phyloP scores from a whole-genome alignment of 2,888 invertebrate species.

The Athetis lepigone region DNA sequence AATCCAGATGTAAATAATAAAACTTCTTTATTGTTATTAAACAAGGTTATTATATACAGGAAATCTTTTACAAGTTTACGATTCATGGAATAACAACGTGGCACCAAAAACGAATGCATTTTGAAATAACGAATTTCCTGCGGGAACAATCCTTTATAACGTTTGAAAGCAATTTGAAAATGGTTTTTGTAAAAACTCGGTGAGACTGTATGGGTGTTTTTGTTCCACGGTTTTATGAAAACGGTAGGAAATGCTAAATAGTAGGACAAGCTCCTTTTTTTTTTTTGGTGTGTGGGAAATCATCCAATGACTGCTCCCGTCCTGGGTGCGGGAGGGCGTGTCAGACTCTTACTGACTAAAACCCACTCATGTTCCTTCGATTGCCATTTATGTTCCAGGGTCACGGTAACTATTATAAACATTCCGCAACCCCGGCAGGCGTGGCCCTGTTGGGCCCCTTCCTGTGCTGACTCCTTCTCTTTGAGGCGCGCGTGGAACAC shows the following conservation, averaged over 20 bases:
- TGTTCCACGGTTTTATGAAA: not conserved
- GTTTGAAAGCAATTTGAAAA: slow-evolving; percentile 58
- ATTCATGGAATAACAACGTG: slow-evolving; percentile 32
- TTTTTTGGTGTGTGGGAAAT: no score
- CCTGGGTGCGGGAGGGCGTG: no score
- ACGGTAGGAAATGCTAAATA: not conserved
- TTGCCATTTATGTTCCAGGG: no score
- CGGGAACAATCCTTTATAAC: slow-evolving; percentile 48
- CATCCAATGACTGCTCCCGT: no score
- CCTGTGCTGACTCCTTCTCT: no score
- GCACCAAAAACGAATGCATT: slow-evolving; percentile 25
- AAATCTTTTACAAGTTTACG: slow-evolving; percentile 47
- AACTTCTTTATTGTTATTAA: slow-evolving; percentile 40
- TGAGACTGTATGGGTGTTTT: not conserved
- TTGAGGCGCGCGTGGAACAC: no score
- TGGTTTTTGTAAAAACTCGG: slow-evolving; percentile 24
- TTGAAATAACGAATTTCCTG: slow-evolving; percentile 40
- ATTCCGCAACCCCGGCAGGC: no score
- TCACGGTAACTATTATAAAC: no score
- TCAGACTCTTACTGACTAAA: no score
- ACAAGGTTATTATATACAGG: slow-evolving; percentile 47
- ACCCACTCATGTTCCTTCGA: no score
- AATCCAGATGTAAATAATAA: slow-evolving; percentile 56
- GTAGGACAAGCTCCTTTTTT: no score
- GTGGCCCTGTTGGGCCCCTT: no score